Evolutionary conservation across 2,797 vertebrate species (phyloP).

Genomic region (Arvicola amphibius): DNA sequence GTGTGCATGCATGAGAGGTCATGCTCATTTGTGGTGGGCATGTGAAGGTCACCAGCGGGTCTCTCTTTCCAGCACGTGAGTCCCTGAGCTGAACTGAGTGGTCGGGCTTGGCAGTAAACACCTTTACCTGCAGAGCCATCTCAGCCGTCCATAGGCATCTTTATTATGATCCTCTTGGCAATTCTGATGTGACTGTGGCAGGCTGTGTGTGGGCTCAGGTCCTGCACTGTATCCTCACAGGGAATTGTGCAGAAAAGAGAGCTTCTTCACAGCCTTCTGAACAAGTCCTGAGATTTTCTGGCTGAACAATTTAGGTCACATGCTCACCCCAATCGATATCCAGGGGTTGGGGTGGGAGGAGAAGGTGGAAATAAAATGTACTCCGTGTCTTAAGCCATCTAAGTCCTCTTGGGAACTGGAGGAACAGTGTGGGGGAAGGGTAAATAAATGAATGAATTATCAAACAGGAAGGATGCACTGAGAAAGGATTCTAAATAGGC

Average conservation of each 20-base stretch:
- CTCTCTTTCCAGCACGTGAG: neutral
- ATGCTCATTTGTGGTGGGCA: neutral
- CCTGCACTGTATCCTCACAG: neutral
- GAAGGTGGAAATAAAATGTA: neutral
- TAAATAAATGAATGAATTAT: neutral
- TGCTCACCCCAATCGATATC: neutral
- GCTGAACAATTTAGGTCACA: neutral
- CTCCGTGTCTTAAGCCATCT: neutral
- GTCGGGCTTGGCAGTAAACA: neutral
- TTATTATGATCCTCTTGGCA: neutral
- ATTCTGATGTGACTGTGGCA: neutral
- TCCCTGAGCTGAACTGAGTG: neutral
- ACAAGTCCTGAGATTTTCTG: neutral
- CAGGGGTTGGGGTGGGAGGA: neutral
- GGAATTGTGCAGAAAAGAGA: neutral
- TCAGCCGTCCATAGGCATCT: neutral
- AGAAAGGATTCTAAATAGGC: neutral
- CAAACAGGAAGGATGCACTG: neutral
- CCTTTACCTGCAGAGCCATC: neutral
- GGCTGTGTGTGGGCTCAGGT: neutral
- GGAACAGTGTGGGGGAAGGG: neutral
- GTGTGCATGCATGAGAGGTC: neutral
- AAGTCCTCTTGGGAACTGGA: neutral
- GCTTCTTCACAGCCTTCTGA: neutral
- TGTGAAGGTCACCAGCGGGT: neutral